Evolutionary conservation across 2,888 invertebrate genomes (phyloP).

Genomic region (Chymomyza amoena): DNA sequence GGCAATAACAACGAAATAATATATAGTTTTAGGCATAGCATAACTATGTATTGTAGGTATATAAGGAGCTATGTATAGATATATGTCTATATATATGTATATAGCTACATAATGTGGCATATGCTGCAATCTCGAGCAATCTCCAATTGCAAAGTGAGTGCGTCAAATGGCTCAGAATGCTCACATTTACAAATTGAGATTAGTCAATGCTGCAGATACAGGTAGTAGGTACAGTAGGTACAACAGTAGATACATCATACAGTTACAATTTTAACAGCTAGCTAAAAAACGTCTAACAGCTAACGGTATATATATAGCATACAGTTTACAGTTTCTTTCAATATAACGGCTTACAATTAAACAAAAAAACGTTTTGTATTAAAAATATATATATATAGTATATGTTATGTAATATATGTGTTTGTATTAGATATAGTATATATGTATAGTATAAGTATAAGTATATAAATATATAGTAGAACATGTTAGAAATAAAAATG

Average conservation of each 20-base stretch:
- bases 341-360: not conserved
- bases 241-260: conserved; percentile 6
- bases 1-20: conserved; percentile 22
- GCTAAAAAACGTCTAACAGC: no score
- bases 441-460: no score
- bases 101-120: conserved; percentile 58
- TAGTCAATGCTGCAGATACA: conserved; percentile 84
- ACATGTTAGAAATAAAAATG: no score
- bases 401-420: no score
- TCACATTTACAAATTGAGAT: conserved; percentile 99
- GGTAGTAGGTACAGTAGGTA: conserved; percentile 19
- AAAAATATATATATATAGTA: not conserved
- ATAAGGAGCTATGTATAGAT: conserved; percentile 24
- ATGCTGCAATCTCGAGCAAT: conserved; percentile 77
- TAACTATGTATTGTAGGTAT: not conserved
- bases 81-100: conserved; percentile 34
- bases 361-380: not conserved
- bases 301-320: not conserved
- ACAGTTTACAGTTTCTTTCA: not conserved
- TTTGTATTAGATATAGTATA: no score
- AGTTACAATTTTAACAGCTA: not conserved
- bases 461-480: no score
- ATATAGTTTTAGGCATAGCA: no score
- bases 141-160: conserved; percentile 79
- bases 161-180: conserved; percentile 79